Conservation (phyloP, 2,113 vertebrate genomes). For the Elephantulus edwardii region DNA sequence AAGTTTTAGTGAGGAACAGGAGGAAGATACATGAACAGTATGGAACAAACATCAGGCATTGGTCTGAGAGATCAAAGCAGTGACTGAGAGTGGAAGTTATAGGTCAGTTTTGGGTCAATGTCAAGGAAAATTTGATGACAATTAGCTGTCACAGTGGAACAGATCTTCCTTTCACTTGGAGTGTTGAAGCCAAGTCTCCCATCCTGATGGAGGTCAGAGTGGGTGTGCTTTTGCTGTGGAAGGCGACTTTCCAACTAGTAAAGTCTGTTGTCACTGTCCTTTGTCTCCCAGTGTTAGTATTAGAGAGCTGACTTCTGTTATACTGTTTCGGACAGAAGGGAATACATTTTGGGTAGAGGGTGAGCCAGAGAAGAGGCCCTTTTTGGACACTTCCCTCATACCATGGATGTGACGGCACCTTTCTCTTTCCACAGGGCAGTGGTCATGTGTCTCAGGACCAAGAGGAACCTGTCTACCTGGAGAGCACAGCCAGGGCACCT, state of each 20-base stretch:
- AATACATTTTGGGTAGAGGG: neutral
- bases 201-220: neutral
- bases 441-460: constrained; percentile 79
- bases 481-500: constrained; percentile 80
- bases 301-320: neutral
- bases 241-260: neutral
- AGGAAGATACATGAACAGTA: neutral
- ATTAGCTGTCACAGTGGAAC: neutral
- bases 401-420: constrained; percentile 17
- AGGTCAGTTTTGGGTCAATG: neutral
- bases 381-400: neutral
- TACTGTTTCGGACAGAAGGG: neutral
- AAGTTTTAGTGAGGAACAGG: neutral
- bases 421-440: constrained; percentile 78
- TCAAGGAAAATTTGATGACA: neutral
- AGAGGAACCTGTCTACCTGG: constrained; percentile 73
- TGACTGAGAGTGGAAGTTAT: neutral
- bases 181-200: neutral
- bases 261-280: neutral
- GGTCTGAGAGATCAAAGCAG: neutral
- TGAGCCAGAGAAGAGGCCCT: neutral
- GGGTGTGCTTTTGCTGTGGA: too few species aligned
- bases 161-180: neutral
- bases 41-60: neutral
- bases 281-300: neutral